Evolutionary conservation across 2,888 invertebrate genomes (phyloP), one percentile per base, ranked within the genome.

Genomic region (Odiellus spinosus): DNA sequence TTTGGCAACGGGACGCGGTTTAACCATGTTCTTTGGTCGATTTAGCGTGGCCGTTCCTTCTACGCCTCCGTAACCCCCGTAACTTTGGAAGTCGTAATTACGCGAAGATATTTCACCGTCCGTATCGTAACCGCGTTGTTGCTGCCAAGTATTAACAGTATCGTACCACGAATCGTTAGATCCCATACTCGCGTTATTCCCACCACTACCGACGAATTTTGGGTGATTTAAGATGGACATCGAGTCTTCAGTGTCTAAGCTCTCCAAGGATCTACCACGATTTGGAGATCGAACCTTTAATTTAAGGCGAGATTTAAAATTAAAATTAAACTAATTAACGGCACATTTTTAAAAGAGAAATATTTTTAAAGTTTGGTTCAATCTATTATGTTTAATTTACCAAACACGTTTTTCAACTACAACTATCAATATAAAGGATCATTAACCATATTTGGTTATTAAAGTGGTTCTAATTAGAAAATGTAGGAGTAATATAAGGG

Each of bases 1-100:
- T 67, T 86, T 86, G 8, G 84, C 82, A 12, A 84, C 77, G 1
- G 84, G 82, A 43, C 85, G 72, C 4, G 85, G 83, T 50, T 83
- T 76, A 19, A 84, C 81, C 12, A 82, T 70, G 1, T 82, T 82
- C 53, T 85, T 72, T 3, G 86, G 87, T 46, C 90, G 76, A 1
- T 88, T 87, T 51, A 90, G 66, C 0, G 90, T 90, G 6, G 87
- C 86, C 11, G 56, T 55, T 11, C 56, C 54, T 18, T 51, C 54
- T 3, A 54, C 44, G 8, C 38, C 18, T n/a, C 15, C 38, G 14
- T 38, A 38, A 12, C 15, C 38, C 41, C 54, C 53, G 40, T 53
- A 50, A 4, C 42, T 46, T 34, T 43, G 45, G 20, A 52, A 50
- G 17, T 47, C 47, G n/a, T 50, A 46, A 12, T 44, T 50, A 33